phyloP scores from a whole-genome alignment of 2,888 invertebrate species.

The Tubulanus polymorphus region DNA sequence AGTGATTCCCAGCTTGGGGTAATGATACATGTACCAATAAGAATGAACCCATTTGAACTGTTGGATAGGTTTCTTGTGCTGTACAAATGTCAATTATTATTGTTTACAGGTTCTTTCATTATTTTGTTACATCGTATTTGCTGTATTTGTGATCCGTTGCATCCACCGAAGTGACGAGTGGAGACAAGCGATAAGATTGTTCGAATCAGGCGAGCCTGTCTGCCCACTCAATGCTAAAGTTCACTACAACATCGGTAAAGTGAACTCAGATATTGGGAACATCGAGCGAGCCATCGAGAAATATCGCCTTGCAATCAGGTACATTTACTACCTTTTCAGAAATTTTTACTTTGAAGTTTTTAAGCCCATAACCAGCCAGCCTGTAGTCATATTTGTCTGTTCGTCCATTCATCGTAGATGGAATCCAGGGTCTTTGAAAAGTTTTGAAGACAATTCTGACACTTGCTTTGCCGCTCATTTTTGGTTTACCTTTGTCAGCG shows the following conservation, averaged over 20 bases:
- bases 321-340: slow-evolving; percentile 28
- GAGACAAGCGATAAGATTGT: slow-evolving; percentile 74
- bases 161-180: slow-evolving; percentile 62
- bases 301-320: slow-evolving; percentile 75
- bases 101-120: neutral
- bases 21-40: no score
- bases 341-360: no score
- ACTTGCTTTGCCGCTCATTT: no score
- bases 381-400: no score
- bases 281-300: slow-evolving; percentile 67
- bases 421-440: slow-evolving; percentile 32
- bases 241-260: slow-evolving; percentile 86
- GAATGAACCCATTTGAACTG: no score
- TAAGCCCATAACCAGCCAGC: no score
- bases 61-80: no score
- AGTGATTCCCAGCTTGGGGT: no score
- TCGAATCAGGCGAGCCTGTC: slow-evolving; percentile 74
- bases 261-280: slow-evolving; percentile 71
- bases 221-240: slow-evolving; percentile 93
- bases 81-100: no score
- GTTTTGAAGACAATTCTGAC: no score
- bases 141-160: neutral
- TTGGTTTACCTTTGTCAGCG: no score
- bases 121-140: neutral
- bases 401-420: no score